These are phyloP conservation scores for Maccullochella peelii DNA, from an alignment of 2,113 vertebrate genomes.

Conservation along the genomic window DNA sequence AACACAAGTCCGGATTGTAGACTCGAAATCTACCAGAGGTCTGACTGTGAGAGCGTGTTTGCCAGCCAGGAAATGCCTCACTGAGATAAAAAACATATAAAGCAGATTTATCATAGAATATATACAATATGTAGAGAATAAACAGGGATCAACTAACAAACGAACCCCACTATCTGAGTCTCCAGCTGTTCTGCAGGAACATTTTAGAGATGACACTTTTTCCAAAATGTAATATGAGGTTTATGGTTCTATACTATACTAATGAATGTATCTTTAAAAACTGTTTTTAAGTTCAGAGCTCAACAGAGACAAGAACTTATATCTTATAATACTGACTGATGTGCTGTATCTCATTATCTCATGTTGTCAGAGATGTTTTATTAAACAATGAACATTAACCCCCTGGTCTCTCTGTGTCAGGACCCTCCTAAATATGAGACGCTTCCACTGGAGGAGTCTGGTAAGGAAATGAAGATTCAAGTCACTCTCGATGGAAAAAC, in stretches of 20 bases:
- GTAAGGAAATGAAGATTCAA: slow-evolving; percentile 71
- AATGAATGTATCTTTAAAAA: background rate
- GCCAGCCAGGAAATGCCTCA: background rate
- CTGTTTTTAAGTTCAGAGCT: background rate
- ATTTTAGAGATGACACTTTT: background rate
- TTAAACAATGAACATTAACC: background rate
- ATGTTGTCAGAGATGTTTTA: background rate
- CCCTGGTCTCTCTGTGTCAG: slow-evolving; percentile 73
- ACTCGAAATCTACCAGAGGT: background rate
- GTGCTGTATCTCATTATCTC: background rate
- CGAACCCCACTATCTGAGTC: background rate
- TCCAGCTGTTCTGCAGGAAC: background rate
- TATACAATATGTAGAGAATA: background rate
- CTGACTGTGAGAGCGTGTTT: background rate
- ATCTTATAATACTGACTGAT: background rate
- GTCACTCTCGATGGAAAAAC: slow-evolving; percentile 68
- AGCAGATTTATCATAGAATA: background rate
- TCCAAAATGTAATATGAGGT: background rate
- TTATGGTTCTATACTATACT: background rate
- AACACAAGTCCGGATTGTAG: too few relatives aligned
- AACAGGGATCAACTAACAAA: background rate
- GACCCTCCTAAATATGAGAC: slow-evolving; percentile 86
- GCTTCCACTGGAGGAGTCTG: slow-evolving; percentile 77
- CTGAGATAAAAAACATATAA: background rate
- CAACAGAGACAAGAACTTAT: background rate